Evolutionary conservation across 1,140 invertebrate genomes (phyloP).

Genomic region (Anthonomus grandis): DNA sequence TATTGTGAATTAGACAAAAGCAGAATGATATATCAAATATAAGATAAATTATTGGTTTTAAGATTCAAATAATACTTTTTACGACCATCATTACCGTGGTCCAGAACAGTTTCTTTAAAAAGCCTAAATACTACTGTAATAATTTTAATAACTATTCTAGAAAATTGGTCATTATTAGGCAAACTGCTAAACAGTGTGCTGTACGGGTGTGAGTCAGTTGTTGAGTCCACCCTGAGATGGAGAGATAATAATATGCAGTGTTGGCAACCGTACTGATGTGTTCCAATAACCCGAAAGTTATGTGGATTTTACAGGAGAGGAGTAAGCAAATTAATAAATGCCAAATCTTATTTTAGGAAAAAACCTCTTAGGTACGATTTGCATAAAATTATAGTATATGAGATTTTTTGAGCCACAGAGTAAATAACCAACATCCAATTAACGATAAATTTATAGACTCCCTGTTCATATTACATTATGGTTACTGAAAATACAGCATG

Average conservation of each 20-base stretch:
- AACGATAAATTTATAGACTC: background rate
- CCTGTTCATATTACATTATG: background rate
- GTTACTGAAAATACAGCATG: background rate
- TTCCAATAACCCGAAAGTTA: conserved; percentile 32
- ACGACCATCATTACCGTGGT: too few species aligned
- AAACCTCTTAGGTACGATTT: background rate
- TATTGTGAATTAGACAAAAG: too few species aligned
- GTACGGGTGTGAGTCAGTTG: conserved; percentile 24
- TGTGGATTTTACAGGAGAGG: conserved; percentile 11
- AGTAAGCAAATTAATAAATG: background rate
- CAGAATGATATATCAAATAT: too few species aligned
- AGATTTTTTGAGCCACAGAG: too few species aligned
- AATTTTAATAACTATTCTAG: too few species aligned
- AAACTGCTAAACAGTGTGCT: too few species aligned
- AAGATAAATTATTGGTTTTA: too few species aligned
- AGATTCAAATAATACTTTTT: too few species aligned
- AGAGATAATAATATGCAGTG: conserved; percentile 24
- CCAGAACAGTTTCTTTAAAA: too few species aligned
- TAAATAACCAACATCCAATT: background rate
- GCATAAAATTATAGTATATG: background rate
- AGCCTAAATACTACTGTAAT: too few species aligned
- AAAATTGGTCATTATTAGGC: too few species aligned
- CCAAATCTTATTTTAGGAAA: background rate
- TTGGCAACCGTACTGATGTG: conserved; percentile 26
- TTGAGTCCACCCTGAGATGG: conserved; percentile 1